Evolutionary conservation across 2,113 vertebrate species (phyloP), one percentile per base, ranked within the genome.

Genomic region (Elaphurus davidianus): DNA sequence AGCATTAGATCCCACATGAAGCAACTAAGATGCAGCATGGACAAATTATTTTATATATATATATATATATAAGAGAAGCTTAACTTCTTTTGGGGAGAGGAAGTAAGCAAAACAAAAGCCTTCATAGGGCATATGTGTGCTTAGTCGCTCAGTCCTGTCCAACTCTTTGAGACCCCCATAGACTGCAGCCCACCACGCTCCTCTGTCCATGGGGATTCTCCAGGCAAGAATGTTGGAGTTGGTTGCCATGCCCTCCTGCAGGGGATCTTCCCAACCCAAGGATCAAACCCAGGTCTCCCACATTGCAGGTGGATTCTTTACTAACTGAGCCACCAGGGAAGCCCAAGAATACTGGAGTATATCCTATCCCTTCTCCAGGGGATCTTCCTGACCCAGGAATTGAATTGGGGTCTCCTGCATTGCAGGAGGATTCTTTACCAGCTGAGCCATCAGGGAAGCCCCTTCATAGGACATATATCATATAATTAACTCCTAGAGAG

Each of bases 11-110:
- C 21, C 67, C 21, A 71, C 67, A 40, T 1, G 19, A 74, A 74
- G 36, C 36, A 74, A 74, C 67, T 40, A 74, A 40, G n/a, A 40
- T 0, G 2, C 67, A 71, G 10, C 0, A 2, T 40, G 67, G 36
- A 36, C 36, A 74, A 40, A 40, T 74, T 40, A 40, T 40, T 71
- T 71, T n/a, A n/a, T n/a, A n/a, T n/a, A 9, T 36, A 40, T 23
- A 71, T 74, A n/a, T 67, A 10, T 21, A 3, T 16, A 67, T 23
- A 40, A 4, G 40, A 74, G 67, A 83, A 95, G 16, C 30, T 52
- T 87, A 57, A 81, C 43, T 91, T 55, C 17, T 50, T 84, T 12
- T 33, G 45, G 16, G 50, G 50, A 7, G n/a, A 30, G 5, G 82
- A 12, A 30, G 28, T 55, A 84, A 87, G 78, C 13, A 83, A 76